Base-by-base conservation (phyloP, 2,888 invertebrate species). In the Eubasilissa splendida region DNA sequence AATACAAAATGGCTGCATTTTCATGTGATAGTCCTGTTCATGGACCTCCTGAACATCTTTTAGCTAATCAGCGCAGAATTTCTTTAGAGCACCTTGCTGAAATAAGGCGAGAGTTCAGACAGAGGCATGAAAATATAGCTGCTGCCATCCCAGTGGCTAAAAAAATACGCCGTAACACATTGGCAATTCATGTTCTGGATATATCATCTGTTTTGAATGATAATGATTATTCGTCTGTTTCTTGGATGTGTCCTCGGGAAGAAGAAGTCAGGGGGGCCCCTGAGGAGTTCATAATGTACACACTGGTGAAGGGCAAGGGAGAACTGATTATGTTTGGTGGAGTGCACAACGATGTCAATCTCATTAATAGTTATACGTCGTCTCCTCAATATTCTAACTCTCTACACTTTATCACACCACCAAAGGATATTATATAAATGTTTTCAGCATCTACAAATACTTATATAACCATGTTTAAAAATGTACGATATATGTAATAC, bases 301-400 rank as follows among this genome's bases (percentile, higher is more conserved):
- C 97, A 54, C 91, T 98, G 85, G 95, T 97, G 5, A 93, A 95
- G 84, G 98, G 97, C 12, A 95, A 96, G 86, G 96, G 96, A 11
- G 98, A 99, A 90, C 88, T 99, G 52, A 94, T 99, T 77, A 95
- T 99, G 92, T 98, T 99, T 90, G 98, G 98, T n/a, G 99, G 98
- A 80, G 96, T 98, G 84, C 94, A 95, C 85, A 96, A 96, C 87
- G 95, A 96, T 87, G 91, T 92, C 80, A 91, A 91, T 83, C 91
- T 93, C 82, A 87, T 93, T 83, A 92, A 92, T 86, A 88, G 88
- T 73, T 78, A 79, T 83, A 86, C 89, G 83, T 87, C 87, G 82
- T 93, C 93, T 85, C 93, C 93, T 86, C 93, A 93, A 88, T 95
- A 95, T 86, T 95, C 95, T 60, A 95, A 95, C 89, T 93, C 94